Base-by-base conservation (phyloP, 1,140 invertebrate genomes). In the Drosophila neocordata region DNA sequence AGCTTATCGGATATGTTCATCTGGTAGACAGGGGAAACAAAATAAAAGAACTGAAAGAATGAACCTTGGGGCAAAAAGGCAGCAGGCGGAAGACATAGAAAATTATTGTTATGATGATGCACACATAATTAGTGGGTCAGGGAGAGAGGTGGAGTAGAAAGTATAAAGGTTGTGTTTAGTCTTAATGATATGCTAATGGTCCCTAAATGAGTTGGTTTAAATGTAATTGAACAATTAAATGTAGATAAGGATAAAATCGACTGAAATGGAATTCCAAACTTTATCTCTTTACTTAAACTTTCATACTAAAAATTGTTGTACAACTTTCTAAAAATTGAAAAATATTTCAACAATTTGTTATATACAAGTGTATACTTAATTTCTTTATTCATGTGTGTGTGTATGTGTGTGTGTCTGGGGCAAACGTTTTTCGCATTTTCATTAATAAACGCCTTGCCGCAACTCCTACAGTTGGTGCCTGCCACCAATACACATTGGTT, bases 1-100 rank as follows among this genome's bases (percentile, higher is more conserved):
- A 87, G 65, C 75, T 88, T 87, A 87, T 87, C 83, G 69, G 51
- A n/a, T 51, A 79, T 88, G 83, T 87, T 79, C 68, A 87, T 88
- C 82, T 77, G 70, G 73, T 66, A 75, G 65, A 48, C 41, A 48
- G 31, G 18, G 48, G 56, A 65, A 57, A 24, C 48, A 60, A 59
- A 24, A 51, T 67, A 38, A 67, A 75, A 76, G 27, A 24, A 58
- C 15, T 48, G 6, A 20, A 48, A 48, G 41, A 48, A 13, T 18
- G 41, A 48, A 15, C 18, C 41, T 44, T 44, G 41, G 27, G 27
- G 27, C 27, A 31, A 31, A 31, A 31, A 31, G 27, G 27, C 20
- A 57, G 18, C 31, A 59, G 35, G 34, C n/a, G 18, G 18, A 34
- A 22, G 37, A 22, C 15, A 20, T 22, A 38, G 34, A 75, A 63